These are phyloP conservation scores for Noctua janthina DNA, from an alignment of 2,888 invertebrate genomes.

Conservation along the genomic window DNA sequence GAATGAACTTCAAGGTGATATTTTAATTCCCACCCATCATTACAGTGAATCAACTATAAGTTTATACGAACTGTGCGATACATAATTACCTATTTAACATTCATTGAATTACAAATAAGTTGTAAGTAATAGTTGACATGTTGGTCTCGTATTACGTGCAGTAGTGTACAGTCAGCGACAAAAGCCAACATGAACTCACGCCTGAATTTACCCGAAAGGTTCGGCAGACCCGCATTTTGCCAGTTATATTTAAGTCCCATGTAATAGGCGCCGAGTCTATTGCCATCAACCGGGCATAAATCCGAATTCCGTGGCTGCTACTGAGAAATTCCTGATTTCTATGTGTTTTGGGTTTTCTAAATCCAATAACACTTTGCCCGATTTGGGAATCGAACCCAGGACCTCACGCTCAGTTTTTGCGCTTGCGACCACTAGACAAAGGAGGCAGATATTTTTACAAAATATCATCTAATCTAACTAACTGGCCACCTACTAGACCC, in stretches of 20 bases:
- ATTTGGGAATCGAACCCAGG: not conserved
- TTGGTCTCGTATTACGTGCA: constrained; percentile 20
- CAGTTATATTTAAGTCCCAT: not conserved
- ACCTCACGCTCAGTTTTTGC: not conserved
- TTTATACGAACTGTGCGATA: constrained; percentile 25
- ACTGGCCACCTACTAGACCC: not conserved
- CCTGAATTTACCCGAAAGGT: not conserved
- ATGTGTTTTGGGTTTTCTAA: no score
- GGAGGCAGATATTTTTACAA: not conserved
- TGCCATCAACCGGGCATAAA: not conserved
- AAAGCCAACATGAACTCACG: not conserved
- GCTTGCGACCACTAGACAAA: not conserved
- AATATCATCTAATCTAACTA: not conserved
- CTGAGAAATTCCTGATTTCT: not conserved
- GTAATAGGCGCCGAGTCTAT: not conserved
- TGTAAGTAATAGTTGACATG: constrained; percentile 40
- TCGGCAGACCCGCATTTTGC: not conserved
- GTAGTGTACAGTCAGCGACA: not conserved
- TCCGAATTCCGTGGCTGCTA: not conserved
- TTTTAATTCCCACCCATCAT: constrained; percentile 31
- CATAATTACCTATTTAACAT: constrained; percentile 47
- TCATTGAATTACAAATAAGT: constrained; percentile 58
- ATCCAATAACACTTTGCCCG: not conserved
- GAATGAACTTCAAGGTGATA: constrained; percentile 36
- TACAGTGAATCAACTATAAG: constrained; percentile 1